Evolutionary conservation across 2,113 vertebrate species (phyloP).

Genomic region (Festucalex cinctus): DNA sequence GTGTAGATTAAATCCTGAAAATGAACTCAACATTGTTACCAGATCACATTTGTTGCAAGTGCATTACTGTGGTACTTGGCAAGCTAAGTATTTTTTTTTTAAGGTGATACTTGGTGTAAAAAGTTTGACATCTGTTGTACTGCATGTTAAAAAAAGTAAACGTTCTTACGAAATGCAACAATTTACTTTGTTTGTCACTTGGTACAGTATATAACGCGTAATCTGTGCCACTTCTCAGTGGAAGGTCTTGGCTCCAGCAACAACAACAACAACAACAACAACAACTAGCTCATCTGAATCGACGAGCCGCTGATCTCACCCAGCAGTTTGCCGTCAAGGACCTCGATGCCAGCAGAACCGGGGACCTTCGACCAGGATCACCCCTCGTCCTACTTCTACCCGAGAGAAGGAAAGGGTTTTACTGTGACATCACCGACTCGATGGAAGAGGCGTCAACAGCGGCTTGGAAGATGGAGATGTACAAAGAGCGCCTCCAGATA

Average conservation of each 20-base stretch:
- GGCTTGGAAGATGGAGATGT: neutral
- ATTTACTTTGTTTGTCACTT: neutral
- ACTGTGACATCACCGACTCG: neutral
- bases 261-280: neutral
- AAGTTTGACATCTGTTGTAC: no score
- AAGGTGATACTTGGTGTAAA: no score
- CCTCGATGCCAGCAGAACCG: neutral
- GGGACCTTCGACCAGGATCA: neutral
- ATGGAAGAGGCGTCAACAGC: neutral
- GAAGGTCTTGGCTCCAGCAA: neutral
- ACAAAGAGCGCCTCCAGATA: neutral
- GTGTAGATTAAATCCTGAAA: neutral
- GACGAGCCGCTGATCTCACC: neutral
- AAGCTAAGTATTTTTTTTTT: neutral
- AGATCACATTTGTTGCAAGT: no score
- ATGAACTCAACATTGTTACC: no score
- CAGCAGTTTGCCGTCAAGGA: neutral
- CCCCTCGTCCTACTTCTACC: neutral
- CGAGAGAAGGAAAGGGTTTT: neutral
- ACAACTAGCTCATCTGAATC: neutral
- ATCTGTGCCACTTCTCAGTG: neutral
- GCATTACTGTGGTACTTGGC: no score
- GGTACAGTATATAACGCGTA: neutral
- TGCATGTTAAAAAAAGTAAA: no score
- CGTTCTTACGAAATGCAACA: no score